A percentile compares a stretch with the other conserved stretches of the same genome.
Evolutionary conservation across 2,113 vertebrate genomes (phyloP).

Genomic region (Notarius quadriscutis): DNA sequence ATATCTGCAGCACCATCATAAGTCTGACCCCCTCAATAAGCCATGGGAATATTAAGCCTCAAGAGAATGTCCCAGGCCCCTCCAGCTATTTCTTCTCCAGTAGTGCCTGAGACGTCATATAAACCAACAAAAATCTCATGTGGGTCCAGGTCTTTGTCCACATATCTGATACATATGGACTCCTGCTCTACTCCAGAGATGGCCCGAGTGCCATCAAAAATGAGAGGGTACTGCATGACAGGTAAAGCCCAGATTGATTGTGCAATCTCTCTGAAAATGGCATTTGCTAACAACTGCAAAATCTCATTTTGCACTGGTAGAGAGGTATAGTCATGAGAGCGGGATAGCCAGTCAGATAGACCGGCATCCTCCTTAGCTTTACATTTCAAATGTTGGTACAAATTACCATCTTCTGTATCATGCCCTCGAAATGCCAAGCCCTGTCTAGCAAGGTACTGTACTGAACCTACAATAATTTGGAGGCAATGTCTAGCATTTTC

Average conservation of each 20-base stretch:
- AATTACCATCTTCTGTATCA: background rate
- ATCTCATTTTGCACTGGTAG: background rate
- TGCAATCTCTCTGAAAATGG: slow-evolving; percentile 37
- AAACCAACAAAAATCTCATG: slow-evolving; percentile 45
- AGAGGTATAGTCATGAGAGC: too few species aligned
- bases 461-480: slow-evolving; percentile 32
- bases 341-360: too few species aligned
- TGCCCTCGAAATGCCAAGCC: slow-evolving; percentile 34
- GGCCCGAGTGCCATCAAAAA: slow-evolving; percentile 45
- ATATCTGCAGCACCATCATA: slow-evolving; percentile 48
- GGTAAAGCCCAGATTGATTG: slow-evolving; percentile 20
- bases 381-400: too few species aligned
- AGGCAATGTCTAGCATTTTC: slow-evolving; percentile 32
- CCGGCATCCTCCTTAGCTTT: too few species aligned
- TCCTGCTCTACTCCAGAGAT: slow-evolving; percentile 38
- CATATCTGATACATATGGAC: slow-evolving; percentile 45
- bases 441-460: slow-evolving; percentile 34
- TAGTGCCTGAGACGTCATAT: slow-evolving; percentile 38
- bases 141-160: slow-evolving; percentile 39
- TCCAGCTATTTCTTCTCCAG: slow-evolving; percentile 34
- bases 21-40: slow-evolving; percentile 29
- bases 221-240: slow-evolving; percentile 42
- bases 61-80: slow-evolving; percentile 33
- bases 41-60: slow-evolving; percentile 39
- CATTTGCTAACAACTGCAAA: slow-evolving; percentile 40